These are phyloP conservation scores for Microtus oregoni DNA, from an alignment of 2,113 vertebrate genomes.

Conservation along the genomic window DNA sequence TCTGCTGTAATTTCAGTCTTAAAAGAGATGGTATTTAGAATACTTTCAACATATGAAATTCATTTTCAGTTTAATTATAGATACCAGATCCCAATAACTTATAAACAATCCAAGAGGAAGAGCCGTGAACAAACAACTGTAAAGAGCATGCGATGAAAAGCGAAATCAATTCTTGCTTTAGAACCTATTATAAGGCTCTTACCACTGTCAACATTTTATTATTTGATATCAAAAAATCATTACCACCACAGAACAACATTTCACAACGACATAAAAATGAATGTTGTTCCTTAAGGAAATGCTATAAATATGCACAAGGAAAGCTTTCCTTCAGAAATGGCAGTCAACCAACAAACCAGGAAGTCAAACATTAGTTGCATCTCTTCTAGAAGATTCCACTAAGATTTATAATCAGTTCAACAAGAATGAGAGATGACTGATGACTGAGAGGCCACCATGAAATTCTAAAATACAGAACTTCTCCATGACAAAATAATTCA, in stretches of 20 bases:
- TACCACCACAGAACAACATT: not conserved
- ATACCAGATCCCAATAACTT: not conserved
- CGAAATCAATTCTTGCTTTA: slow-evolving; percentile 67
- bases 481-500: not conserved
- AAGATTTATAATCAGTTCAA: not conserved
- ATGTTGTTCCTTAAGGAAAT: slow-evolving; percentile 51
- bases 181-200: slow-evolving; percentile 66
- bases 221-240: slow-evolving; percentile 68
- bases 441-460: not conserved
- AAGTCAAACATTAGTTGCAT: not conserved
- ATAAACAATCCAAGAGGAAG: not conserved
- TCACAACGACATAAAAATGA: slow-evolving; percentile 58
- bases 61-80: slow-evolving; percentile 11
- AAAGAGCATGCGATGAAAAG: slow-evolving; percentile 17
- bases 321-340: not conserved
- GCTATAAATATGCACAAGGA: slow-evolving; percentile 44
- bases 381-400: not conserved
- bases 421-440: not conserved
- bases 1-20: not conserved
- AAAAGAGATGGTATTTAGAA: slow-evolving; percentile 34
- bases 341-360: slow-evolving; percentile 21
- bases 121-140: not conserved
- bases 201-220: slow-evolving; percentile 70
- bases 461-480: slow-evolving; percentile 1
- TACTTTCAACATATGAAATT: slow-evolving; percentile 37